Percentiles rank a stretch among this genome's conserved stretches.
phyloP scores from a whole-genome alignment of 2,797 vertebrate genomes.

The Limosa lapponica region DNA sequence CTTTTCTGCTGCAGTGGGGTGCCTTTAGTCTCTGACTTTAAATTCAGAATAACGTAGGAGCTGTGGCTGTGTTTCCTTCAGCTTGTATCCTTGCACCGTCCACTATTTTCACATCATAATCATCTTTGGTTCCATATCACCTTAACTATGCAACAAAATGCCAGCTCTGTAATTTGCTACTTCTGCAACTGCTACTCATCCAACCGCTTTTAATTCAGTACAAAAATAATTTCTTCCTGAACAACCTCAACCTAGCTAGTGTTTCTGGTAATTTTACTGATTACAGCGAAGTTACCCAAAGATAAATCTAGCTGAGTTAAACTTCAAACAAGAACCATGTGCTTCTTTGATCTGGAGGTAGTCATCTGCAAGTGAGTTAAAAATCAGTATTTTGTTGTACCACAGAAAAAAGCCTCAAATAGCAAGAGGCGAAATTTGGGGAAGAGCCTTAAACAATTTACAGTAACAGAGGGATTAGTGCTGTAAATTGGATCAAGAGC shows the following conservation, averaged over 20 bases:
- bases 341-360: conserved; percentile 29
- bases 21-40: not conserved
- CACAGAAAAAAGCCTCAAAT: not conserved
- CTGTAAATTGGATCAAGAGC: not conserved
- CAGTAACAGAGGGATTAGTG: not conserved
- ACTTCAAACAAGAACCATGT: not conserved
- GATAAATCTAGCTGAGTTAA: not conserved
- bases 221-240: conserved; percentile 31
- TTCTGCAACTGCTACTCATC: conserved; percentile 26
- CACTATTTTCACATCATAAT: not conserved
- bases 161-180: not conserved
- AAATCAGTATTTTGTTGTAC: conserved; percentile 23
- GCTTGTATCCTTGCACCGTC: not conserved
- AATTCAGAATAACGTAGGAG: not conserved
- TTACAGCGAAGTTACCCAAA: not conserved
- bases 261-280: conserved; percentile 19
- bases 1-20: not conserved
- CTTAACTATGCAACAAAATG: conserved; percentile 37
- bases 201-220: conserved; percentile 44
- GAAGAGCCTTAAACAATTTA: not conserved
- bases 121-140: conserved; percentile 39
- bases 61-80: not conserved
- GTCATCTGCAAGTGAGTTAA: conserved; percentile 50
- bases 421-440: not conserved
- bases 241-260: not conserved